Base-by-base conservation (phyloP, 2,888 invertebrate genomes). In the Galeopsomyia nigrocyanea region DNA sequence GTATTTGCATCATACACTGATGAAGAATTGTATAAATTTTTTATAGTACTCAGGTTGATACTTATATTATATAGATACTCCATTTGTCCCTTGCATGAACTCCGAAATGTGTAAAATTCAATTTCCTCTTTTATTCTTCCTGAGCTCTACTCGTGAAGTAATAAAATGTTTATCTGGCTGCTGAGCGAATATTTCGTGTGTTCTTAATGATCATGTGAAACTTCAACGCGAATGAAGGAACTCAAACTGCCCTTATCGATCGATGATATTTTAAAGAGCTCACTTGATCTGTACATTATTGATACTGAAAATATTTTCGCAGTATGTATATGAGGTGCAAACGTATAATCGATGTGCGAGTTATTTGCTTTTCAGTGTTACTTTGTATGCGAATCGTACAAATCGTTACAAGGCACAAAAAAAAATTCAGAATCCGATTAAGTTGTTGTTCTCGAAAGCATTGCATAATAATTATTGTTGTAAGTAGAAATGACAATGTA, bases 51-150 rank as follows among this genome's bases (percentile, higher is more conserved):
- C n/a, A n/a, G n/a, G n/a, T n/a, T n/a, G n/a, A n/a, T n/a, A n/a
- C n/a, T n/a, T n/a, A n/a, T n/a, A n/a, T n/a, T n/a, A n/a, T n/a
- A n/a, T n/a, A n/a, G n/a, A n/a, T n/a, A n/a, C n/a, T n/a, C n/a
- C n/a, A n/a, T n/a, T n/a, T n/a, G n/a, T n/a, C n/a, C n/a, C n/a
- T n/a, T n/a, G n/a, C n/a, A n/a, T n/a, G n/a, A n/a, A n/a, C n/a
- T n/a, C n/a, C n/a, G n/a, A n/a, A n/a, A n/a, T n/a, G n/a, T n/a
- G n/a, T n/a, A 26, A 26, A 26, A 26, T 26, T 26, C 26, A 26
- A 3, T 26, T 26, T 26, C n/a, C n/a, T n/a, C 26, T 26, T 26
- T 26, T 73, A 81, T 84, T 83, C 82, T 82, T 82, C 80, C 81
- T 81, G 77, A 79, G 78, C 26, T 26, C 26, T 26, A 26, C 26